Base-by-base conservation (phyloP, 2,113 vertebrate species). In the Salvelinus alpinus region DNA sequence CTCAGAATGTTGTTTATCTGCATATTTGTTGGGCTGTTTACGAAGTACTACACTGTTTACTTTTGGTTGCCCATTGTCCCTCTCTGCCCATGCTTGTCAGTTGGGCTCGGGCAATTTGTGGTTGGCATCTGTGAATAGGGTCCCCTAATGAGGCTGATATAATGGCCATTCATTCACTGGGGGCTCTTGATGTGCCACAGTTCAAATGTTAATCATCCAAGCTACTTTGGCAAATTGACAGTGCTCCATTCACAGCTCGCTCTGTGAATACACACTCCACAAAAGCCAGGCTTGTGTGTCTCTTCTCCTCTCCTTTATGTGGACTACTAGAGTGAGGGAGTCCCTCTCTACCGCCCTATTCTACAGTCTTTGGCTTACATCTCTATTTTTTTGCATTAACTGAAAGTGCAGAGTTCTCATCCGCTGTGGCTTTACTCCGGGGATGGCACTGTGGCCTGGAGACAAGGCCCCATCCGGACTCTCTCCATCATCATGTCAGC, bases 181-280 rank as follows among this genome's bases (percentile, higher is more conserved):
- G 87, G 72, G 38, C 44, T 65, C 60, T 79, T 57, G 38, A 74
- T 71, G 74, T 82, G 83, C 82, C 83, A 81, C 86, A 86, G 89
- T 91, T 93, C 90, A 92, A 90, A 93, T 93, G 92, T 91, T 92
- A 91, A 92, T 92, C 88, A 86, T 87, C 87, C 79, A n/a, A 87
- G 88, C 85, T 87, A 86, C 86, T 90, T 89, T 92, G 91, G 90
- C 90, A 90, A 88, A 88, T 90, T 91, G 90, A 90, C 88, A 92
- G 86, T 82, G 86, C 82, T 78, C 80, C 83, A 88, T 90, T 90
- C 86, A 92, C 82, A 72, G 78, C 87, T 75, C 29, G 77, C 83
- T 88, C 85, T 82, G 80, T 89, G 84, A 84, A 80, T 78, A 85
- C 76, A 78, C 76, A 66, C 85, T 59, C 64, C 78, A 75, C 88